Base-by-base conservation (phyloP, 2,888 invertebrate genomes). In the Escarpia spicata region DNA sequence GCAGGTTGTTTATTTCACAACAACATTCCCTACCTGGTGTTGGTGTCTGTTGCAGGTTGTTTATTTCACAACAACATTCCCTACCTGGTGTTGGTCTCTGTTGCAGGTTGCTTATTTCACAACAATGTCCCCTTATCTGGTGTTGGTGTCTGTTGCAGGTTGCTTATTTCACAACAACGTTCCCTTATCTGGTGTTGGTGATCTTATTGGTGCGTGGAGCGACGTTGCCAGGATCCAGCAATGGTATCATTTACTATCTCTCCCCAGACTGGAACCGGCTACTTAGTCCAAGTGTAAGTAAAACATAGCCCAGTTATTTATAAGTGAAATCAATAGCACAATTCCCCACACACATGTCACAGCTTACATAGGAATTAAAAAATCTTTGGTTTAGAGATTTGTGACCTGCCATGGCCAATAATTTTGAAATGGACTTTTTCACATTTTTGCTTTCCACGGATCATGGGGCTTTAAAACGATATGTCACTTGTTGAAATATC, bases 131-230 rank as follows among this genome's bases (percentile, higher is more conserved):
- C n/a, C 26, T 26, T 19, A 26, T 26, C n/a, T 75, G 75, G 3
- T n/a, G 19, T 19, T 75, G 75, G n/a, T 75, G 75, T 75, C 4
- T 75, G 75, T 75, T 75, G 19, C 75, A 75, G 75, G 75, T 75
- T 26, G 75, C 19, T 19, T 75, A 75, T 75, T 75, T 75, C 75
- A 75, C 75, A 19, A 75, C 75, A 19, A 75, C 75, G 6, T 75
- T 75, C 26, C 75, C 75, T 26, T 75, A 75, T 26, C n/a, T 75
- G 26, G 75, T 96, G 37, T 94, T 96, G 92, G 94, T 95, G 92
- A 96, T 96, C 93, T 94, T 96, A 91, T 96, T 96, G 93, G 95
- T 96, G 94, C 95, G 96, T 91, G 96, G 96, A 60, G 94, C 96
- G 91, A 96, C 96, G 6, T 94, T 96, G 31, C 95, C 95, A 31